Base-by-base conservation (phyloP, 2,888 invertebrate genomes). In the Polyommatus icarus region DNA sequence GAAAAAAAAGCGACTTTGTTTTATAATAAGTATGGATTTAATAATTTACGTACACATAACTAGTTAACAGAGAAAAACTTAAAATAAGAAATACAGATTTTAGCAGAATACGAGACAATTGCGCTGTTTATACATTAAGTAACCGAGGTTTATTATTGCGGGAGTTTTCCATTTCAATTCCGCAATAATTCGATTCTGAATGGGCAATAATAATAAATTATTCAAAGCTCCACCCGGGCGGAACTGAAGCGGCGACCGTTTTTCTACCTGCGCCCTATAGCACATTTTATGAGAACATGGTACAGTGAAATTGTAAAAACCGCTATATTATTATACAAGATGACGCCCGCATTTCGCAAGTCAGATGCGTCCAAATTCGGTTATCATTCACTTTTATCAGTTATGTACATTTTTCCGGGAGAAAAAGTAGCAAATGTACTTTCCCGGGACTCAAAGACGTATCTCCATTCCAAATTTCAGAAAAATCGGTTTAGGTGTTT, bases 131-230 rank as follows among this genome's bases (percentile, higher is more conserved):
- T 54, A 29, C 7, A 54, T 24, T 54, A 75, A 75, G 54, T 54
- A 72, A 40, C 36, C 18, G 36, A 72, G 72, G 32, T 77, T 72
- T 59, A 40, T 40, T 40, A 77, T 73, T 59, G 54, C 72, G 57
- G 59, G 57, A 87, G 87, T 88, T 90, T 86, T 91, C 83, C 85
- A 79, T 83, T 83, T 78, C 79, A 84, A 89, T 89, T 89, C 88
- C 84, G 81, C 79, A 83, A 81, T 83, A 84, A 86, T 85, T 83
- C 82, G 80, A 84, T 84, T 80, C 82, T 81, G 81, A 83, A 82
- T 81, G 83, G 80, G 82, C 83, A 80, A 85, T 85, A 84, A 83
- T 83, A 84, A 87, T 89, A 88, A 86, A 89, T 89, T 85, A 89
- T 89, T 88, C 87, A 86, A 80, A 79, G 61, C 73, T 73, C 29